Conservation (phyloP, 1,140 invertebrate species). For the Galendromus occidentalis region DNA sequence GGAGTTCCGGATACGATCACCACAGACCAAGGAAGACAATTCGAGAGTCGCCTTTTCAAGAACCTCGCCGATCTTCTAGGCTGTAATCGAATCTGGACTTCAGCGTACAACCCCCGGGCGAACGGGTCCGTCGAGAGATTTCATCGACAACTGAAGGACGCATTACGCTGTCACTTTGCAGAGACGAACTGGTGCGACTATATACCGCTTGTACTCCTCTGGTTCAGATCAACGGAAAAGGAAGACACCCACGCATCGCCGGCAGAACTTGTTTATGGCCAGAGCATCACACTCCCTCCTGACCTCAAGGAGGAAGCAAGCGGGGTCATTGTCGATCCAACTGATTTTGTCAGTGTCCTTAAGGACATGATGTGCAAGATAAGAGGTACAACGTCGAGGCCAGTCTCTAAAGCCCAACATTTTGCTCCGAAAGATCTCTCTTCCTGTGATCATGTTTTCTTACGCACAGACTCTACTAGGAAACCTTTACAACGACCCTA, state of each 20-base stretch:
- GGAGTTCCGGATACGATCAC: constrained; percentile 23
- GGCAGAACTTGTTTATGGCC: constrained; percentile 20
- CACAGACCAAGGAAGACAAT: constrained; percentile 30
- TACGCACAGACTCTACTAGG: too few species aligned
- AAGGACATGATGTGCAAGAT: not conserved
- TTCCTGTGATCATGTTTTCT: too few species aligned
- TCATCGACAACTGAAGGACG: constrained; percentile 28
- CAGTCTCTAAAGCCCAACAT: not conserved
- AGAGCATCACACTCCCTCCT: constrained; percentile 16
- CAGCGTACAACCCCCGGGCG: constrained; percentile 21
- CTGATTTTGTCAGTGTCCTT: not conserved
- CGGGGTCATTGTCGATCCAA: not conserved
- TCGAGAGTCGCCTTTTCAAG: constrained; percentile 24
- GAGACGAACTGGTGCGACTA: constrained; percentile 22
- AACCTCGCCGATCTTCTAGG: constrained; percentile 13
- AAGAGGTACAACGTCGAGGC: not conserved
- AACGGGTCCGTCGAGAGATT: constrained; percentile 26
- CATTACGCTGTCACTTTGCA: constrained; percentile 16
- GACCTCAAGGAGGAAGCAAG: constrained; percentile 13
- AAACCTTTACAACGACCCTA: too few species aligned
- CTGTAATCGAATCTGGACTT: constrained; percentile 11
- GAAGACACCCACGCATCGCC: constrained; percentile 19
- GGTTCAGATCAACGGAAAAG: constrained; percentile 20
- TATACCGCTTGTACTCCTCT: constrained; percentile 27
- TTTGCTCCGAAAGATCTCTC: too few species aligned